Conservation (phyloP, 2,797 vertebrate species). For the Tangara arthus region DNA sequence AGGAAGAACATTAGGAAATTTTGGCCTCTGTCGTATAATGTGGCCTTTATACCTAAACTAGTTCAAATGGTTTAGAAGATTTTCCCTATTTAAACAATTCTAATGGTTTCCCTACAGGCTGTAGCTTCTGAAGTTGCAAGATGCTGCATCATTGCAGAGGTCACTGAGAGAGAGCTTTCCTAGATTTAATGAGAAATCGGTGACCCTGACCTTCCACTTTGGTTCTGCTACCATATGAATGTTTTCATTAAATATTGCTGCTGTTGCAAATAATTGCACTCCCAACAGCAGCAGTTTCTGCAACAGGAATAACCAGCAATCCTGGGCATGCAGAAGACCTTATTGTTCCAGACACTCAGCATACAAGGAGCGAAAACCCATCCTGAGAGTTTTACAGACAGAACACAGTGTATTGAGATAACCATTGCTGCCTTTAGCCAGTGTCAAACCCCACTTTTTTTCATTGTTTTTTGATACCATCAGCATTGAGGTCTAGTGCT, state of each 20-base stretch:
- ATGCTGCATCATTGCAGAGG: background rate
- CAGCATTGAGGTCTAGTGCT: background rate
- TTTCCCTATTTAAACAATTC: background rate
- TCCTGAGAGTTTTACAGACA: background rate
- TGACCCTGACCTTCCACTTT: background rate
- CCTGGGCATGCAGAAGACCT: background rate
- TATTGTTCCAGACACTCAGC: background rate
- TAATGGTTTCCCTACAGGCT: background rate
- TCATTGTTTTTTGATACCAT: background rate
- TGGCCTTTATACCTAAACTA: background rate
- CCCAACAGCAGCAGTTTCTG: background rate
- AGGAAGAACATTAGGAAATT: background rate
- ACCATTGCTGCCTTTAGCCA: background rate
- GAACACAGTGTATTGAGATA: background rate
- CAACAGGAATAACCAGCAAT: background rate
- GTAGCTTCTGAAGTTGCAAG: background rate
- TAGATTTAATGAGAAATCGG: background rate
- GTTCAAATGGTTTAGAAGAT: background rate
- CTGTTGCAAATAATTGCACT: background rate
- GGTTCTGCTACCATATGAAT: background rate
- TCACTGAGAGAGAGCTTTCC: background rate
- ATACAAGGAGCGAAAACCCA: background rate
- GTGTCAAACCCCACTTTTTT: background rate
- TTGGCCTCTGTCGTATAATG: background rate
- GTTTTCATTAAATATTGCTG: background rate